Evolutionary conservation across 2,113 vertebrate genomes (phyloP).

Genomic region (Aegithalos caudatus): DNA sequence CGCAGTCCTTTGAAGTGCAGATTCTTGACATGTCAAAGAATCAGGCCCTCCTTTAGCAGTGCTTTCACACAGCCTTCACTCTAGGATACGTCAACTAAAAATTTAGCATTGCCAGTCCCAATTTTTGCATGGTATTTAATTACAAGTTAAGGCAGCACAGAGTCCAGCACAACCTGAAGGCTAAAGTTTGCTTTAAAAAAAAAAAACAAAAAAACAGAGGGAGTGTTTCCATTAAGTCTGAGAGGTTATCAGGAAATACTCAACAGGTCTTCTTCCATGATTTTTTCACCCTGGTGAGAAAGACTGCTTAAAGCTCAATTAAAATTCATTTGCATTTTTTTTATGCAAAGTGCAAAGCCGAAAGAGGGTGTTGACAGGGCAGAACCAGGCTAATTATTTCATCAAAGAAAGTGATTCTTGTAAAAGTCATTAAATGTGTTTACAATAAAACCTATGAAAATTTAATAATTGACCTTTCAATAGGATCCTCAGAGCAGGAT

Average conservation of each 20-base stretch:
- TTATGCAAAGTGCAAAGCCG: background rate
- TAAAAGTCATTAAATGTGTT: background rate
- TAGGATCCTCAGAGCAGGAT: background rate
- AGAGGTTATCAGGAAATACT: background rate
- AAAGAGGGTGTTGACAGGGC: background rate
- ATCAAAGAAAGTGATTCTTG: background rate
- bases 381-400: background rate
- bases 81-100: background rate
- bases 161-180: background rate
- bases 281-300: background rate
- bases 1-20: background rate
- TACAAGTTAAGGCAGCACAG: background rate
- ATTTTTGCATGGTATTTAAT: background rate
- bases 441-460: background rate
- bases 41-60: background rate
- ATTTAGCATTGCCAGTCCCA: background rate
- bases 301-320: background rate
- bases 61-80: rapidly evolving
- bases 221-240: background rate
- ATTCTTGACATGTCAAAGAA: background rate
- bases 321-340: background rate
- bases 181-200: background rate
- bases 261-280: background rate
- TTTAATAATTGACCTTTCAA: background rate
- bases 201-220: too few species aligned